Conservation (phyloP, 2,113 vertebrate genomes). For the Leptodactylus fuscus region DNA sequence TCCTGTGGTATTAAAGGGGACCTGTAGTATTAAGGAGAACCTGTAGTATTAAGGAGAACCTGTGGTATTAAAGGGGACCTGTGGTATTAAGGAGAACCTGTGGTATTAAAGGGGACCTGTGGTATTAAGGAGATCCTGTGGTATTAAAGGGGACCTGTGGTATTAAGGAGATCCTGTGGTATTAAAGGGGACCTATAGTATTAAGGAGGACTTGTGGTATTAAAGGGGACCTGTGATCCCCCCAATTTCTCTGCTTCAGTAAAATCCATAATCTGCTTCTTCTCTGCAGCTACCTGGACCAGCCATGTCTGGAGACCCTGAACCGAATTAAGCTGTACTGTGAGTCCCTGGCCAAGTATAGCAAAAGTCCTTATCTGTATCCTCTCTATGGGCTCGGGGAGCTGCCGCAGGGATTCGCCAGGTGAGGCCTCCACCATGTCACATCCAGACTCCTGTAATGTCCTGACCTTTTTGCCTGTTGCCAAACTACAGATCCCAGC, state of each 20-base stretch:
- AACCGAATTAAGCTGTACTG: slow-evolving; percentile 92
- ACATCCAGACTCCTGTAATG: no score
- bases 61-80: background rate
- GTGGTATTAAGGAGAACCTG: background rate
- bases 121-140: background rate
- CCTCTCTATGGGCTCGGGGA: slow-evolving; percentile 90
- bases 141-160: background rate
- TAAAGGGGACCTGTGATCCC: no score
- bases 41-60: no score
- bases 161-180: no score
- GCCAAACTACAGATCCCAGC: no score
- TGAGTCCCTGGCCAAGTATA: slow-evolving; percentile 88
- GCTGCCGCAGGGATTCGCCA: slow-evolving; percentile 90
- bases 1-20: background rate
- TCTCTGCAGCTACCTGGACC: slow-evolving; percentile 84
- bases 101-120: no score
- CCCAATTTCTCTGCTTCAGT: no score
- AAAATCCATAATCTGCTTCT: background rate
- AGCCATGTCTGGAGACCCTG: slow-evolving; percentile 88
- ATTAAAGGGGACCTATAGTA: no score
- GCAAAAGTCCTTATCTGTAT: slow-evolving; percentile 91
- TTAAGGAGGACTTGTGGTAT: background rate
- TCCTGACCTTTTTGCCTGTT: no score
- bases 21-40: no score
- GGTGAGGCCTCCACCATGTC: slow-evolving; percentile 68